Conservation (phyloP, 2,113 vertebrate species). For the Notarius lentiginosus region DNA sequence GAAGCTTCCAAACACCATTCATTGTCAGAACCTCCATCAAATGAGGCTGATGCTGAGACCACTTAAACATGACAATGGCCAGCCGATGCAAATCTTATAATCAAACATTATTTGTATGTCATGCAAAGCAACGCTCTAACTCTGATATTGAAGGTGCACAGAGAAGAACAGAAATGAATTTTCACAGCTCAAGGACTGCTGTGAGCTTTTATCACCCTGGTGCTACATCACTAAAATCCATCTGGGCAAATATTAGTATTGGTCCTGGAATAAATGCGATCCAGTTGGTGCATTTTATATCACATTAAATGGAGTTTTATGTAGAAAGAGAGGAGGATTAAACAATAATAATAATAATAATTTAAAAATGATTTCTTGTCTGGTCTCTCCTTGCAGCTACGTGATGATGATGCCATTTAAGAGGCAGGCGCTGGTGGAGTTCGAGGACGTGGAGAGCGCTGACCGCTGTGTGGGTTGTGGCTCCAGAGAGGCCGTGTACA, state of each 20-base stretch:
- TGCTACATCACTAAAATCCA: not conserved
- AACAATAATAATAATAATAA: not conserved
- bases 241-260: constrained; percentile 1
- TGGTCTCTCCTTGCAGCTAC: constrained; percentile 71
- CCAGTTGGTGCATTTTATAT: constrained; percentile 10
- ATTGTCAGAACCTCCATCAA: not conserved
- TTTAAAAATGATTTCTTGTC: not conserved
- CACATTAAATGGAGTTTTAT: not conserved
- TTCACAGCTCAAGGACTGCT: not conserved
- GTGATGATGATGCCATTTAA: constrained; percentile 99
- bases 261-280: not conserved
- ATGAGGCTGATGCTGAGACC: not conserved
- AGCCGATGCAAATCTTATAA: constrained; percentile 6
- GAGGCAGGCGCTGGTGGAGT: constrained; percentile 92
- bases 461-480: constrained; percentile 84
- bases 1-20: not conserved
- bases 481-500: constrained; percentile 79
- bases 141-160: not conserved
- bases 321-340: not conserved
- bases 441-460: constrained; percentile 84
- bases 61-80: not conserved
- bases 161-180: not conserved
- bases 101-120: constrained; percentile 9
- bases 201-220: not conserved
- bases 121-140: not conserved